Percentiles rank a stretch among this genome's conserved stretches.
Conservation (phyloP, 2,113 vertebrate species). For the Pardalotus punctatus region DNA sequence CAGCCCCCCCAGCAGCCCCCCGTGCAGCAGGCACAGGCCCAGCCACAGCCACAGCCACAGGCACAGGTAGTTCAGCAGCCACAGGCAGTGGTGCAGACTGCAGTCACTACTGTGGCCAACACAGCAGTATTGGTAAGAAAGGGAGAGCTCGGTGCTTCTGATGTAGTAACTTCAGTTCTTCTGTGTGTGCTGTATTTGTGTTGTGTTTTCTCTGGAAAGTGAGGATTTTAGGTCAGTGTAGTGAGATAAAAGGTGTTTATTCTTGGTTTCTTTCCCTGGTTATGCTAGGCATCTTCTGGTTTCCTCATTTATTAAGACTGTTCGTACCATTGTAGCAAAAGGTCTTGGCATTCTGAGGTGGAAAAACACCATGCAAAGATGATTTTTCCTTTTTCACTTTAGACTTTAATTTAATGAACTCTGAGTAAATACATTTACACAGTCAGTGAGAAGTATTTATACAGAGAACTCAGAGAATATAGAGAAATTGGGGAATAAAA, state of each 20-base stretch:
- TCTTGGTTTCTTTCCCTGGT: not conserved
- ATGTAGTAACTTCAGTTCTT: not conserved
- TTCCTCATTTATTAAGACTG: not conserved
- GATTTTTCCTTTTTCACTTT: not conserved
- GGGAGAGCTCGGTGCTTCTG: conserved; percentile 13
- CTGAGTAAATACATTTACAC: not conserved
- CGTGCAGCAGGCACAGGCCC: conserved; percentile 73
- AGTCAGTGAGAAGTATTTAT: not conserved
- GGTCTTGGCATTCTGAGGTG: not conserved
- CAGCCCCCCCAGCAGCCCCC: conserved; percentile 60
- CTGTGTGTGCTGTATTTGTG: not conserved
- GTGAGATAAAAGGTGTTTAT: not conserved
- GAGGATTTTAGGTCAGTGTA: not conserved
- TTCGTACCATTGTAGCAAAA: not conserved
- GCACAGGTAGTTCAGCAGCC: conserved; percentile 70
- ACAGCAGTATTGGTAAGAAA: conserved; percentile 89
- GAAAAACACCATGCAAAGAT: not conserved
- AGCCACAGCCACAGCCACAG: conserved; percentile 65
- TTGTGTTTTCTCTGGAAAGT: not conserved
- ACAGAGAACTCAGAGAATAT: not conserved
- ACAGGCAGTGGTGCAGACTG: conserved; percentile 79
- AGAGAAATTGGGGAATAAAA: not conserved
- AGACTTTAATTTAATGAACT: not conserved
- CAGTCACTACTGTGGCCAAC: conserved; percentile 83
- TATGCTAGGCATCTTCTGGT: not conserved